Conservation (phyloP, 2,888 invertebrate species). For the Lucinisca nassula region DNA sequence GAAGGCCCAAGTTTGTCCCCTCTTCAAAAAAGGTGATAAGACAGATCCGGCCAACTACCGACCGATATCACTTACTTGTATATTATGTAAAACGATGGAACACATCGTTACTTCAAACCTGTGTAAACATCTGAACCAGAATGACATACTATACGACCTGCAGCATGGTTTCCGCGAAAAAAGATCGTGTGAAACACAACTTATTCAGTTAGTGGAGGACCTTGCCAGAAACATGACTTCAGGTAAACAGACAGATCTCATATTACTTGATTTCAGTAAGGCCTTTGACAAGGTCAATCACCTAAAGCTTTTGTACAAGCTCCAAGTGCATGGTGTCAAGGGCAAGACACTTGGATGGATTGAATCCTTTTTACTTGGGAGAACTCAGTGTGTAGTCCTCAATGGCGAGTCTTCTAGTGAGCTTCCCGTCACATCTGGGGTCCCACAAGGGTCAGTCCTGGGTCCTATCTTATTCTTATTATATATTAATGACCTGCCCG, state of each 20-base stretch:
- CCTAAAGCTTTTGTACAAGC: slow-evolving; percentile 20
- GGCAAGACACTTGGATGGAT: slow-evolving; percentile 9
- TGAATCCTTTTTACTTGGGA: slow-evolving; percentile 20
- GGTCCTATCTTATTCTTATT: slow-evolving; percentile 15
- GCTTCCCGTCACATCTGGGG: slow-evolving; percentile 29
- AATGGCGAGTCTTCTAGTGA: slow-evolving; percentile 10
- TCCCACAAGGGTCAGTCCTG: slow-evolving; percentile 30
- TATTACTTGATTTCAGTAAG: slow-evolving; percentile 42
- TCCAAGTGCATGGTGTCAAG: slow-evolving; percentile 17
- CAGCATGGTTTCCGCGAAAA: slow-evolving; percentile 36
- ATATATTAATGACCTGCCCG: slow-evolving; percentile 6
- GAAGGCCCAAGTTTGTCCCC: too few relatives aligned
- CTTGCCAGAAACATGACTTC: slow-evolving; percentile 19
- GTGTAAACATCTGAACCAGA: slow-evolving; percentile 11
- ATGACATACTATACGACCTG: slow-evolving; percentile 25
- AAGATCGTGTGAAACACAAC: slow-evolving; percentile 38
- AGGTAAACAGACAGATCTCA: slow-evolving; percentile 33
- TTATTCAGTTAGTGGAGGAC: slow-evolving; percentile 22
- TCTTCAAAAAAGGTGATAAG: background rate
- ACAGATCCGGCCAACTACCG: background rate
- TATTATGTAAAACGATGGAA: slow-evolving; percentile 20
- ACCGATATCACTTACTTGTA: slow-evolving; percentile 29
- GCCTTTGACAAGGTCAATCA: slow-evolving; percentile 39
- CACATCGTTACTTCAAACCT: too few relatives aligned
- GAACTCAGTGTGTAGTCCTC: slow-evolving; percentile 14